Conservation (phyloP, 2,113 vertebrate genomes). For the Poicephalus meyeri region DNA sequence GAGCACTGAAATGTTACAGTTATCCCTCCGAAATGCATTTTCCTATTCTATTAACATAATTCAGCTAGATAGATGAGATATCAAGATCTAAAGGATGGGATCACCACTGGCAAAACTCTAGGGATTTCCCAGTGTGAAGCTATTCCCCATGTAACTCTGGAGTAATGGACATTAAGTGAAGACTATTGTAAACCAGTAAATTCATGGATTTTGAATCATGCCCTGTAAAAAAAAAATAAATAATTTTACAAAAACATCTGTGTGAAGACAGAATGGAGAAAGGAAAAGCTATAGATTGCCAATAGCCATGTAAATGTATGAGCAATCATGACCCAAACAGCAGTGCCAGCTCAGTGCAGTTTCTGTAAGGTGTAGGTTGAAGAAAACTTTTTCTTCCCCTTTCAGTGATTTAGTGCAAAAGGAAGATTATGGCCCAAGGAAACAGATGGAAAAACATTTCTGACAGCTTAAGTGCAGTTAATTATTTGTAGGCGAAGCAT, state of each 20-base stretch:
- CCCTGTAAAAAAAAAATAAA: neutral
- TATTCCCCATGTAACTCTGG: neutral
- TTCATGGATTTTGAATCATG: neutral
- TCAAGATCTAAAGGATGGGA: neutral
- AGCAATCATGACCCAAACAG: neutral
- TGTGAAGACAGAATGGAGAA: neutral
- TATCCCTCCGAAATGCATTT: neutral
- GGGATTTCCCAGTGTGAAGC: neutral
- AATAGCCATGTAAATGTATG: neutral
- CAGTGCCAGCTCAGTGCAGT: neutral
- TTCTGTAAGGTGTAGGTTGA: neutral
- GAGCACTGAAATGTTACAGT: neutral
- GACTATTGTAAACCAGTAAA: neutral
- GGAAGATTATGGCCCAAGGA: neutral
- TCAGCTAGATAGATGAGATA: neutral
- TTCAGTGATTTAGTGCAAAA: neutral
- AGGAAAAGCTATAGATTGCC: neutral
- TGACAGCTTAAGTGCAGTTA: constrained; percentile 44
- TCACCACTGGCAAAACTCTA: neutral
- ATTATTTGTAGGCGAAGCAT: constrained; percentile 62
- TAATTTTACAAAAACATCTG: neutral
- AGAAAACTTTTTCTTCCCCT: neutral
- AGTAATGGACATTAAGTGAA: neutral
- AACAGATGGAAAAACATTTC: constrained; percentile 24
- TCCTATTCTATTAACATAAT: neutral